Evolutionary conservation across 2,888 invertebrate genomes (phyloP), one percentile per base, ranked within the genome.

Genomic region (Cordilura impudica): DNA sequence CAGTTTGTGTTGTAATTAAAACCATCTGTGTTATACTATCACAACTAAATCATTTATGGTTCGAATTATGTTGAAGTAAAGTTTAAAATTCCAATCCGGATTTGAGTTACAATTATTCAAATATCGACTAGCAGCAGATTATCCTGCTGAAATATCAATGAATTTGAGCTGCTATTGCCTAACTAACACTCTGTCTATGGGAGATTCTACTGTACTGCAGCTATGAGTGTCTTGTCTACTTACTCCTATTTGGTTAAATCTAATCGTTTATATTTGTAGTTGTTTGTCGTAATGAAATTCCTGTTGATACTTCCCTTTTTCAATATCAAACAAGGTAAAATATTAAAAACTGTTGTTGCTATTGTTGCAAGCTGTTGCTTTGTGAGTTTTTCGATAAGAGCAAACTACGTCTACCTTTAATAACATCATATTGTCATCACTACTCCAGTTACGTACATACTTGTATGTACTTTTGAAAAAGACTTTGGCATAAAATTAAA

Each of bases 291-390:
- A 85, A 84, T 86, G 84, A 86, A 86, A 86, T 85, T 86, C 85
- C 82, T 82, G 60, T 51, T 67, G 66, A 43, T 61, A 72, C 23
- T 23, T 53, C 58, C 53, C 43, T 53, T 61, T 80, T 74, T 56
- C 81, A 76, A 84, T 85, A 86, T 87, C 84, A 87, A 85, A 85
- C 87, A 85, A 84, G 83, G 83, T 85, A 82, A 85, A 85, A 85
- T 84, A 86, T 84, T 85, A 86, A 83, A 82, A 84, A 84, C 35
- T 29, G 8, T 51, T 35, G 21, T 51, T 23, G 5, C 21, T 51
- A 7, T 23, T 21, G 10, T 4, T 66, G 18, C 39, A 53, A 31
- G 47, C 39, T 61, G 54, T 72, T 71, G 35, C 60, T 65, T 43
- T 63, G 21, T 16, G 12, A 53, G 29, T 51, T 58, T 63, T 6